A percentile compares a stretch with the other conserved stretches of the same genome.
Evolutionary conservation across 2,888 invertebrate genomes (phyloP).

Genomic region (Norana najaformis): DNA sequence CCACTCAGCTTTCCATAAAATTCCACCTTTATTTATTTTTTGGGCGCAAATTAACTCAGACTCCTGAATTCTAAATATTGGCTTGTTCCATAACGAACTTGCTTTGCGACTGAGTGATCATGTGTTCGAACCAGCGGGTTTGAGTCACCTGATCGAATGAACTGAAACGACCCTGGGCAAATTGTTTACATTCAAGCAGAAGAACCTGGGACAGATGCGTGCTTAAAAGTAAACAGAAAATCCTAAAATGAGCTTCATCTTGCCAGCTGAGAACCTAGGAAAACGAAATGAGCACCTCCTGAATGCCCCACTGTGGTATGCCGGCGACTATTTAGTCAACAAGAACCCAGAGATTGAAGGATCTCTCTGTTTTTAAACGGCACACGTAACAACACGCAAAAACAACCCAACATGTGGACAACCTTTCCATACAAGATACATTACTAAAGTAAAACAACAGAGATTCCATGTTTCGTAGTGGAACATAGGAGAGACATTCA

Average conservation of each 20-base stretch:
- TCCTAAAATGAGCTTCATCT: not conserved
- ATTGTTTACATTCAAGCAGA: not conserved
- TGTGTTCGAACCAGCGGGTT: not conserved
- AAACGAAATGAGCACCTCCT: too few relatives aligned
- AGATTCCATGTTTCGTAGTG: not conserved
- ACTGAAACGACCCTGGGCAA: not conserved
- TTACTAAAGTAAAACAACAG: too few relatives aligned
- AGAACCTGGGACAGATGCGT: not conserved
- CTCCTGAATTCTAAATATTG: not conserved
- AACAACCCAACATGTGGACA: not conserved
- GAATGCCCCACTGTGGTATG: not conserved
- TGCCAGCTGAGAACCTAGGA: not conserved
- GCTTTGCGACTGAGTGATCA: not conserved
- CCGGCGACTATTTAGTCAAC: not conserved
- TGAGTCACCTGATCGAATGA: not conserved
- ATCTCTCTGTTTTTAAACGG: not conserved
- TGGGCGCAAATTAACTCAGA: not conserved
- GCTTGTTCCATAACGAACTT: not conserved
- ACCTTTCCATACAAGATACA: not conserved
- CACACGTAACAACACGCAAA: not conserved
- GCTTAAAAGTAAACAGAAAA: not conserved
- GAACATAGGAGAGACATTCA: not conserved
- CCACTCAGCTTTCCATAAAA: not conserved
- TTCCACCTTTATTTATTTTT: constrained; percentile 1
- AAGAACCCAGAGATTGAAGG: not conserved